A percentile compares a stretch with the other conserved stretches of the same genome.
Evolutionary conservation across 2,113 vertebrate species (phyloP).

Genomic region (Dissostichus mawsoni): DNA sequence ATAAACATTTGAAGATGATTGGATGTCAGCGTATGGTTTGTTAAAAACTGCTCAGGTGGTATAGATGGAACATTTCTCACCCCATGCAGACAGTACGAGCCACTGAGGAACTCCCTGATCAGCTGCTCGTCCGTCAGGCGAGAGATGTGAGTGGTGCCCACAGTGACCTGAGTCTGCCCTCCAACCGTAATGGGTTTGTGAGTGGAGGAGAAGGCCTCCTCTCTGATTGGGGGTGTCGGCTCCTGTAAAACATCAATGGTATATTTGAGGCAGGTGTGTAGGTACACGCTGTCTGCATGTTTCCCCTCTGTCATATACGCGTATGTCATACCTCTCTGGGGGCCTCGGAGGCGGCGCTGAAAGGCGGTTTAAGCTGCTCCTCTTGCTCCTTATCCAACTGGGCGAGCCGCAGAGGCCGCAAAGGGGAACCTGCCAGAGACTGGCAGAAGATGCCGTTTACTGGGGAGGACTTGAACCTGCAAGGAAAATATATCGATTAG

Average conservation of each 20-base stretch:
- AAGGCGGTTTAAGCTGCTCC: constrained; percentile 89
- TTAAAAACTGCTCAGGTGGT: neutral
- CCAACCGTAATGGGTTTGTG: constrained; percentile 94
- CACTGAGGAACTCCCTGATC: constrained; percentile 97
- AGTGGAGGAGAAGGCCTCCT: constrained; percentile 91
- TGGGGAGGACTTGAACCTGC: constrained; percentile 92
- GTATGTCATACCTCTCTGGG: constrained; percentile 81
- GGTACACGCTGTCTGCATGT: neutral
- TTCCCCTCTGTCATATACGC: neutral
- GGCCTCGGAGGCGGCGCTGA: constrained; percentile 85
- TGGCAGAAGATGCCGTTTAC: constrained; percentile 98
- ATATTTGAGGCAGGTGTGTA: neutral
- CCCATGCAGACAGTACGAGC: constrained; percentile 98
- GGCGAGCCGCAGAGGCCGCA: constrained; percentile 90
- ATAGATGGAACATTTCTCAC: constrained; percentile 79
- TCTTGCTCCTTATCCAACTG: constrained; percentile 92
- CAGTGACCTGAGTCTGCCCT: constrained; percentile 89
- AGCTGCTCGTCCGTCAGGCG: constrained; percentile 97
- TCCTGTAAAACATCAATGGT: constrained; percentile 78
- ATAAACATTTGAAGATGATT: constrained; percentile 14
- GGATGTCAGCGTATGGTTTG: neutral
- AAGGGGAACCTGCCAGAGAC: constrained; percentile 92
- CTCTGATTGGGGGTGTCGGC: constrained; percentile 85
- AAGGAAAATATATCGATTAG: neutral
- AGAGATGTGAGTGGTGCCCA: constrained; percentile 97